Evolutionary conservation across 2,113 vertebrate genomes (phyloP), one percentile per base, ranked within the genome.

Genomic region (Bufo gargarizans): DNA sequence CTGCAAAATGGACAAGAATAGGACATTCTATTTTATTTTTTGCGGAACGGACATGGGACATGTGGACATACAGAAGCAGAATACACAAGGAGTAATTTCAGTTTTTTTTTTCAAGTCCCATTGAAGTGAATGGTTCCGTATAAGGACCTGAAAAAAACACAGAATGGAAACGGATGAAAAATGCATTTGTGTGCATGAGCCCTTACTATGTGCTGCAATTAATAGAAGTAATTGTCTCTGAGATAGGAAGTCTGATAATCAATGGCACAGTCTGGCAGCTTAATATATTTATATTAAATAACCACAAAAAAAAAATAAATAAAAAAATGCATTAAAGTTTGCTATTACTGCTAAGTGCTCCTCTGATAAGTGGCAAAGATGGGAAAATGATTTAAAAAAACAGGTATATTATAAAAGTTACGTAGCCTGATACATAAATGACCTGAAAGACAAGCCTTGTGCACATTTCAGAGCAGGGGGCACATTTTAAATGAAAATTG

Each of bases 241-340:
- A 83, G 45, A 83, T 83, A 83, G 81, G 19, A 69, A 69, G 59
- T 61, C 58, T 67, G 50, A 81, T 81, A 81, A 81, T 81, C 59
- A 83, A 69, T 83, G 59, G 81, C 43, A 83, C 81, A 49, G 81
- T 67, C 81, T 83, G 45, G 61, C 81, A 12, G 81, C 61, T 53
- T 83, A 47, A 83, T 67, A 83, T 83, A 61, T 83, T 63, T 10
- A 67, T 83, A 83, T 65, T 67, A 83, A 83, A 83, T 83, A 83
- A 83, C n/a, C n/a, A n/a, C n/a, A 83, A 83, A n/a, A 69, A 43
- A 9, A 50, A 45, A n/a, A 4, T 67, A 67, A 47, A 83, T 83
- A 61, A 80, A 55, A 43, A 55, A 59, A 6, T 61, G 56, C 79
- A 81, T 81, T 61, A 61, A 61, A 81, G 14, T 45, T 59, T 81